These are phyloP conservation scores for Polietes domitor DNA, from an alignment of 2,888 invertebrate species.

Conservation along the genomic window DNA sequence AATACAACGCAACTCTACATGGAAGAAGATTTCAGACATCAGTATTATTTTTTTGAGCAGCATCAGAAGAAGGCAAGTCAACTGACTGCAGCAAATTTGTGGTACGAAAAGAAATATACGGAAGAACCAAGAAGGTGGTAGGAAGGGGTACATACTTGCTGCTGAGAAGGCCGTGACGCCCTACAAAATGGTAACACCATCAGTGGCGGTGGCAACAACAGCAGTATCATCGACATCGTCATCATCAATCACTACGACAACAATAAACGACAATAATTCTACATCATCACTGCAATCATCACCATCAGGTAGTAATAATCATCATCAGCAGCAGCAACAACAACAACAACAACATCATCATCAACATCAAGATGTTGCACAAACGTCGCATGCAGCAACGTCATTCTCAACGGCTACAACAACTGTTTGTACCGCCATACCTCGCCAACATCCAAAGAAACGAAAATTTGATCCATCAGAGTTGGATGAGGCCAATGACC, in stretches of 20 bases:
- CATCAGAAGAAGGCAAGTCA: neutral
- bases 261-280: slow-evolving; percentile 78
- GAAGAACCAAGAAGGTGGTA: slow-evolving; percentile 67
- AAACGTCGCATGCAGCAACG: slow-evolving; percentile 76
- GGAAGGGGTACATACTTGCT: slow-evolving; percentile 66
- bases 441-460: slow-evolving; percentile 94
- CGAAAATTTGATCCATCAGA: slow-evolving; percentile 82
- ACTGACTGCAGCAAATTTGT: neutral
- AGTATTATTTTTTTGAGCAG: slow-evolving; percentile 53
- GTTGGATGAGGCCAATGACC: slow-evolving; percentile 75
- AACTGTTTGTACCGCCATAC: slow-evolving; percentile 67
- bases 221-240: slow-evolving; percentile 84
- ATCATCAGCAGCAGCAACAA: slow-evolving; percentile 78
- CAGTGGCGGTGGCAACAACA: slow-evolving; percentile 85
- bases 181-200: slow-evolving; percentile 79
- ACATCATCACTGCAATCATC: slow-evolving; percentile 80
- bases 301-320: slow-evolving; percentile 74
- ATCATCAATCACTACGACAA: slow-evolving; percentile 81
- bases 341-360: slow-evolving; percentile 85
- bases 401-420: slow-evolving; percentile 82
- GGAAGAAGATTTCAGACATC: slow-evolving; percentile 29
- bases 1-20: neutral
- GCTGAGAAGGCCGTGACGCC: slow-evolving; percentile 70
- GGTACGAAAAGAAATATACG: slow-evolving; percentile 50
- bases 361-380: slow-evolving; percentile 71